Percentiles rank a stretch among this genome's conserved stretches.
Evolutionary conservation across 2,797 vertebrate species (phyloP).

Genomic region (Nyctibius grandis): DNA sequence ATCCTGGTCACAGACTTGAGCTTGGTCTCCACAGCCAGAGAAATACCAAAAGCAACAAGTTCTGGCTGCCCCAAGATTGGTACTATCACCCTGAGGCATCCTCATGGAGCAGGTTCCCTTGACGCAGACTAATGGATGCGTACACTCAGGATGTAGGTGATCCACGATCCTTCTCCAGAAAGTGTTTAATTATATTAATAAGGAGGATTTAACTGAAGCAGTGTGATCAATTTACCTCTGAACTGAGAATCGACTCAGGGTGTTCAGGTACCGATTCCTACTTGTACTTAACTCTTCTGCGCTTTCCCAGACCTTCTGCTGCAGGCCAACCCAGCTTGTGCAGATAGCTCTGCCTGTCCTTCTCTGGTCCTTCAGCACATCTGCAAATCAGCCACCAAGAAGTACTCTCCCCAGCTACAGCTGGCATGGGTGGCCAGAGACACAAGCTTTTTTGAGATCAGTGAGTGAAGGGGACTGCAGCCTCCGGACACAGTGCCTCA

Average conservation of each 20-base stretch:
- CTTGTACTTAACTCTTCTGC: neutral
- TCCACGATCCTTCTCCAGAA: neutral
- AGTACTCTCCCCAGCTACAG: neutral
- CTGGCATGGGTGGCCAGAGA: neutral
- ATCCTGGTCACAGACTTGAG: neutral
- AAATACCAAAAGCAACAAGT: neutral
- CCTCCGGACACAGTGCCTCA: neutral
- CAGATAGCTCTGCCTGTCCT: neutral
- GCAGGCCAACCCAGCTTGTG: neutral
- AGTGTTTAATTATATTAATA: neutral
- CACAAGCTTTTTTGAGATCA: neutral
- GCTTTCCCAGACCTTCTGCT: neutral
- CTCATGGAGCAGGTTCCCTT: neutral
- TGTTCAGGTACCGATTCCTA: neutral
- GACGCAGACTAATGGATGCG: neutral
- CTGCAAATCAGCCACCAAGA: neutral
- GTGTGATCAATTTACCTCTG: neutral
- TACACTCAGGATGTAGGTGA: neutral
- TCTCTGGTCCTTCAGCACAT: neutral
- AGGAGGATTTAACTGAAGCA: neutral
- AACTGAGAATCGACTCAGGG: neutral
- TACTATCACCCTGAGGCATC: neutral
- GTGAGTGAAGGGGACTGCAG: neutral
- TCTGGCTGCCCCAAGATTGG: neutral
- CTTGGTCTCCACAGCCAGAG: neutral